Percentiles rank a stretch among this genome's conserved stretches.
Evolutionary conservation across 2,797 vertebrate species (phyloP).

Genomic region (Malacoraja senta): DNA sequence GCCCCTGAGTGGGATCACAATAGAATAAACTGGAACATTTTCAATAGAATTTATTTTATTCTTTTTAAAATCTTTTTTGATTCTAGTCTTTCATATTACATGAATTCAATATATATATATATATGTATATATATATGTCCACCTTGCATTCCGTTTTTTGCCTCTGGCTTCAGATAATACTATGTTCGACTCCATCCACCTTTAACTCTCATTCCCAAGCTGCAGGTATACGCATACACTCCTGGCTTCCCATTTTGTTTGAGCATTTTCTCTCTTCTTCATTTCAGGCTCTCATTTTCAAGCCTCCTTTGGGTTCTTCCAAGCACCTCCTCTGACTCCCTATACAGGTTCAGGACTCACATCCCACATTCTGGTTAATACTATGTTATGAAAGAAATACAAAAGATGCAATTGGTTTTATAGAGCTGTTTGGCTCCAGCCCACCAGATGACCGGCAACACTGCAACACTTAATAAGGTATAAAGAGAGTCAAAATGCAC

Average conservation of each 20-base stretch:
- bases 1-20: neutral
- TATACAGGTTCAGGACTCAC: neutral
- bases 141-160: neutral
- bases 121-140: too few relatives aligned
- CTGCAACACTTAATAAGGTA: neutral
- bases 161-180: neutral
- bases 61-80: neutral
- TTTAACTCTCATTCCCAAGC: neutral
- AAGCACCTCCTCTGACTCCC: neutral
- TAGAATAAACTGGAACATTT: neutral
- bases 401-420: neutral
- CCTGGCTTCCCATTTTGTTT: neutral
- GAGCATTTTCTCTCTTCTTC: neutral
- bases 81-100: too few relatives aligned
- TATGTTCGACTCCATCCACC: neutral
- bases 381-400: neutral
- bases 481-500: neutral
- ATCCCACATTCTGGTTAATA: neutral
- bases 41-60: constrained; percentile 20
- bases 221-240: too few relatives aligned
- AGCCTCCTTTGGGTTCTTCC: neutral
- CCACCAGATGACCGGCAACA: neutral
- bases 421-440: neutral
- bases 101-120: too few relatives aligned
- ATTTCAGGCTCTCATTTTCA: neutral